Base-by-base conservation (phyloP, 2,113 vertebrate species). In the Mormyrus iriodes region DNA sequence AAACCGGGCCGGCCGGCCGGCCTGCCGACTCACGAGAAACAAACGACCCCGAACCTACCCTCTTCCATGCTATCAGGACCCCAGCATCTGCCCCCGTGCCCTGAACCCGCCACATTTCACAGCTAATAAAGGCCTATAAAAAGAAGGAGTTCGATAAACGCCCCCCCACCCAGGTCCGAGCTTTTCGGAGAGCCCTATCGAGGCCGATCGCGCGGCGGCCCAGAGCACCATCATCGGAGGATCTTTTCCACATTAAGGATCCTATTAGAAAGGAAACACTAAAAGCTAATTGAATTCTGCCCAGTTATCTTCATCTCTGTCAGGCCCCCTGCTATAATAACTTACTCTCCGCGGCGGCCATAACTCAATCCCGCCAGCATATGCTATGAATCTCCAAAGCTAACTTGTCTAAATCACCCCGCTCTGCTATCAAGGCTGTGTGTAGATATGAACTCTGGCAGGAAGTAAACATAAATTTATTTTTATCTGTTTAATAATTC, bases 241-340 rank as follows among this genome's bases (percentile, higher is more conserved):
- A 99, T 99, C 97, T 97, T 97, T 97, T 97, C 96, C 96, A 96
- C 97, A 98, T 99, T 98, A 98, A 97, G 97, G 97, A 99, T 98
- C 97, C 98, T 97, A 99, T 99, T 99, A 99, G 97, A 98, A 98
- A 97, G 96, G 98, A 98, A 98, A 99, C 97, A 98, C 96, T 97
- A 98, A 98, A 98, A 98, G 97, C 97, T 99, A 99, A 99, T 99
- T 99, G 98, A 98, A 99, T 99, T 99, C 98, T 96, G 96, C 95
- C 97, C 96, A 96, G 97, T 98, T 99, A 99, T 99, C 98, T 99
- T 97, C 97, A 98, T 99, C 97, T 97, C 97, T 98, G 98, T 98
- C 98, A 98, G 96, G 61, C n/a, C 97, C 97, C 97, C 96, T 96
- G 95, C 97, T 97, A 97, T 97, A 98, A 97, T 98, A 99, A 99